Conservation (phyloP, 2,797 vertebrate genomes). For the Tamandua tetradactyla region DNA sequence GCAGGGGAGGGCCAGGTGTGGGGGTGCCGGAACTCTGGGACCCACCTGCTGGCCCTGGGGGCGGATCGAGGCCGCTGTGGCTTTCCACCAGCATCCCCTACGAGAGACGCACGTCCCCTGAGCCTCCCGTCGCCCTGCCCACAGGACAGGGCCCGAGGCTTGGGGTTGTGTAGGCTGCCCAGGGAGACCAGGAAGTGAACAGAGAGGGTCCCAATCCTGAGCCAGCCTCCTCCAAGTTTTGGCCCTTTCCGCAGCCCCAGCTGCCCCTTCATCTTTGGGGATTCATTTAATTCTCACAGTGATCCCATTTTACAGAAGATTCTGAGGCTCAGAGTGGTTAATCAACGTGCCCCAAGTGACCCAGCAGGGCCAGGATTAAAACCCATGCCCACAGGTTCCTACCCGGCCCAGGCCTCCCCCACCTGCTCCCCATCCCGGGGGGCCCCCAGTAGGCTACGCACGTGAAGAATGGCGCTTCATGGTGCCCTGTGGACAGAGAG, state of each 20-base stretch:
- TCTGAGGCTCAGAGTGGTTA: not conserved
- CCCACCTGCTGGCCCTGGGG: conserved; percentile 62
- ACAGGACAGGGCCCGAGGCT: not conserved
- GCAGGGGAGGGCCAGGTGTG: too few relatives aligned
- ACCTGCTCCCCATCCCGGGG: too few relatives aligned
- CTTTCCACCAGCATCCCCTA: conserved; percentile 68
- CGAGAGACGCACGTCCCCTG: not conserved
- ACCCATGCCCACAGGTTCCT: not conserved
- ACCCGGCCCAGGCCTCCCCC: not conserved
- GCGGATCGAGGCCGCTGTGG: conserved; percentile 47
- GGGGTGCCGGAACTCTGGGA: too few relatives aligned
- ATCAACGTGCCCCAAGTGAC: not conserved
- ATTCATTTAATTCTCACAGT: not conserved
- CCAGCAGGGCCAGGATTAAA: not conserved
- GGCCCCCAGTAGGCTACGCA: conserved; percentile 73
- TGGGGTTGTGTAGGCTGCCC: not conserved
- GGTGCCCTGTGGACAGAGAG: conserved; percentile 81
- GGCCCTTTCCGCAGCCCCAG: not conserved
- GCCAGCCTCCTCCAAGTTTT: not conserved
- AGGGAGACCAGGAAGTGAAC: not conserved
- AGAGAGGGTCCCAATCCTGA: not conserved
- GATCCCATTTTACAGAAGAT: not conserved
- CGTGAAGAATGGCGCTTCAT: conserved; percentile 85
- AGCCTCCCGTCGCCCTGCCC: not conserved
- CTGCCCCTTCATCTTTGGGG: not conserved